Evolutionary conservation across 1,140 invertebrate genomes (phyloP).

Genomic region (Dicyema japonicum): DNA sequence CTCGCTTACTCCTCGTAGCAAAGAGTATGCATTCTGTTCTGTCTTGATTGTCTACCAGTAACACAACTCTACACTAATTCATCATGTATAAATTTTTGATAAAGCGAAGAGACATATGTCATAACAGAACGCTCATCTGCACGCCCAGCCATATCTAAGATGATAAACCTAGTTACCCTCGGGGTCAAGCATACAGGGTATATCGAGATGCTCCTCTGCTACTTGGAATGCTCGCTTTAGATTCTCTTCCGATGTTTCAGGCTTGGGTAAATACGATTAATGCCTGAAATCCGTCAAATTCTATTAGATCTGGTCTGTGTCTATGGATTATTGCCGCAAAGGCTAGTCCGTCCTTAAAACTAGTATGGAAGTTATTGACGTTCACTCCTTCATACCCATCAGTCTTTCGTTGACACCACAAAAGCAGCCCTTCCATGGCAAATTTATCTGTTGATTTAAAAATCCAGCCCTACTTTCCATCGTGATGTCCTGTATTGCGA

Average conservation of each 20-base stretch:
- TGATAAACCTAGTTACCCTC: conserved; percentile 38
- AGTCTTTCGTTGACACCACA: conserved; percentile 97
- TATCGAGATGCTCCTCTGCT: conserved; percentile 95
- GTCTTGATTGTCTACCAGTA: too few relatives aligned
- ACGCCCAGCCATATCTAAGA: too few relatives aligned
- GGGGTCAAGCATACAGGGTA: conserved; percentile 97
- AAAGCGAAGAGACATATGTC: conserved; percentile 98
- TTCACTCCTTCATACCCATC: conserved; percentile 99
- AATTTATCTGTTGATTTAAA: conserved; percentile 61
- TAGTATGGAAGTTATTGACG: conserved; percentile 91
- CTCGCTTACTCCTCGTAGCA: too few relatives aligned
- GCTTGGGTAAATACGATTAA: conserved; percentile 25
- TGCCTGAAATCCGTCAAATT: conserved; percentile 85
- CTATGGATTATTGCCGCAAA: conserved; percentile 97
- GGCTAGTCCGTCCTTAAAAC: conserved; percentile 60
- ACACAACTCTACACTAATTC: conserved; percentile 44
- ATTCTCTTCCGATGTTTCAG: conserved; percentile 86
- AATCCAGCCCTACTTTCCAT: conserved; percentile 37
- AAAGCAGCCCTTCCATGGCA: conserved; percentile 79
- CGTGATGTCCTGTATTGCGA: conserved; percentile 97
- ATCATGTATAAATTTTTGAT: conserved; percentile 94
- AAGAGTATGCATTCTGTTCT: too few relatives aligned
- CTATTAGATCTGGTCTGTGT: conserved; percentile 80
- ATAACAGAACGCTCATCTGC: conserved; percentile 93
- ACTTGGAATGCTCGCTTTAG: conserved; percentile 95